Base-by-base conservation (phyloP, 1,140 invertebrate genomes). In the Bombus terrestris region DNA sequence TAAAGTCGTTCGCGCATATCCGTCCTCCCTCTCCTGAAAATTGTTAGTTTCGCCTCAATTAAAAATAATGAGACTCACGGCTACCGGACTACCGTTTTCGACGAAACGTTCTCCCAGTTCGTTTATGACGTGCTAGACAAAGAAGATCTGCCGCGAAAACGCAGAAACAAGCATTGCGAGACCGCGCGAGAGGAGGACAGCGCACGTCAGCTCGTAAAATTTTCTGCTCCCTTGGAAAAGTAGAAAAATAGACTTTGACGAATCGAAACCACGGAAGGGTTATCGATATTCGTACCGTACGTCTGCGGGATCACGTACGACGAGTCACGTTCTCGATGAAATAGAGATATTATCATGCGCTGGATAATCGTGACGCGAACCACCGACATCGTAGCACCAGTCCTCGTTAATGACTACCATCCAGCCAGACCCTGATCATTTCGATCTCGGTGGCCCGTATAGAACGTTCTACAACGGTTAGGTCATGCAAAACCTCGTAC, bases 361-460 rank as follows among this genome's bases (percentile, higher is more conserved):
- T 62, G 66, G 68, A 86, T 88, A 88, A 88, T 88, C 85, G 84
- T 53, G 84, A 68, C 57, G 75, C 81, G 80, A 74, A 78, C 73
- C 41, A 53, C n/a, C 41, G 73, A 80, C 64, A 22, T 77, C 41
- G 87, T 62, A 66, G 76, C 88, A 86, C 72, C 64, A 43, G 83
- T 22, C 18, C 86, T 72, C 72, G 82, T 89, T 90, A 87, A 88
- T 85, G 89, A 82, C 78, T 71, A 79, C 75, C 82, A 86, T 81
- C 59, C 59, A 37, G 0, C 74, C 57, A 28, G 77, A n/a, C 5
- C 84, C 79, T 78, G 73, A 90, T 90, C 83, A 89, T 74, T 66
- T 62, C 32, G 79, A 79, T 86, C 88, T 77, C 74, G 83, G 69
- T 87, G 81, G 68, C 15, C 62, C 73, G 79, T 82, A 79, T 69